These are phyloP conservation scores for Threskiornis aethiopicus DNA, from an alignment of 2,797 vertebrate genomes.

Conservation along the genomic window DNA sequence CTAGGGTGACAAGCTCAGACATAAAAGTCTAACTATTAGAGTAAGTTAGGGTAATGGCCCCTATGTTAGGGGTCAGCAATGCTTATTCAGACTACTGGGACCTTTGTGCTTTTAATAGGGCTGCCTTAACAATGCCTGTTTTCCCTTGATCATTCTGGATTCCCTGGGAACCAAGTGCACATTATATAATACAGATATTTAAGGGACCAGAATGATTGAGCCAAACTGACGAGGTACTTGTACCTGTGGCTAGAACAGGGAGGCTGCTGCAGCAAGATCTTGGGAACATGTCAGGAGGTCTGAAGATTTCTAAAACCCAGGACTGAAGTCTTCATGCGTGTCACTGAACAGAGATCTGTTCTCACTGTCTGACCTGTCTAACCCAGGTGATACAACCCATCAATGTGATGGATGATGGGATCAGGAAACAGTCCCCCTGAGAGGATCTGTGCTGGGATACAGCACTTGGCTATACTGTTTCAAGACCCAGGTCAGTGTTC, in stretches of 20 bases:
- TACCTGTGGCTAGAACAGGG: neutral
- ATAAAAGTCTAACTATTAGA: neutral
- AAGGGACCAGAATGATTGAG: neutral
- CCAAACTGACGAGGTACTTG: neutral
- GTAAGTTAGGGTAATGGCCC: neutral
- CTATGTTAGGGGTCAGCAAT: neutral
- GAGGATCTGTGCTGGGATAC: neutral
- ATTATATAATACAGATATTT: neutral
- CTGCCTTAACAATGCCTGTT: neutral
- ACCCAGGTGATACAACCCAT: neutral
- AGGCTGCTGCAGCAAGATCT: neutral
- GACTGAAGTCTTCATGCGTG: neutral
- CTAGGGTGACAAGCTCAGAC: neutral
- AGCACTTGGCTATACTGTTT: neutral
- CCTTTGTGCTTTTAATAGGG: neutral
- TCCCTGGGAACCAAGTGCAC: neutral
- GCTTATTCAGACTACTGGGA: neutral
- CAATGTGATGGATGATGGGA: neutral
- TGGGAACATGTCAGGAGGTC: neutral
- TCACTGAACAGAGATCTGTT: neutral
- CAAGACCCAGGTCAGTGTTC: neutral
- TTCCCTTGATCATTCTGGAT: neutral
- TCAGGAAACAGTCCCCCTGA: neutral
- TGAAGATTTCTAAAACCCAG: neutral
- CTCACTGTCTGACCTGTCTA: neutral